Evolutionary conservation across 2,888 invertebrate species (phyloP).

Genomic region (Julus scanicus): DNA sequence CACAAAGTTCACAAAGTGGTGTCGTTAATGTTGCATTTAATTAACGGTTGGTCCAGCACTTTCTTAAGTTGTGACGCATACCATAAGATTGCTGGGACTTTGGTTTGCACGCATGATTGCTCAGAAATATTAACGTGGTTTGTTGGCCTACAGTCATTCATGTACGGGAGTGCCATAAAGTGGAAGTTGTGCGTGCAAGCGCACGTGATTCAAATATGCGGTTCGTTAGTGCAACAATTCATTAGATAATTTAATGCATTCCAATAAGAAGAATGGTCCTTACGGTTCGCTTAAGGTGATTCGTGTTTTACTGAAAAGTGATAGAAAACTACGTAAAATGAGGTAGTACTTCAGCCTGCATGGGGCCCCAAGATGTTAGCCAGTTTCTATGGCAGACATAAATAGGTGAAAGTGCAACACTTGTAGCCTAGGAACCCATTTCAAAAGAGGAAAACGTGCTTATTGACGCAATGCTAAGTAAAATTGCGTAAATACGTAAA

Average conservation of each 20-base stretch:
- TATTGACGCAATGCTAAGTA: too few relatives aligned
- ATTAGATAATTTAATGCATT: neutral
- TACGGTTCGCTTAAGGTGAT: neutral
- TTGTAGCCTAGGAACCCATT: too few relatives aligned
- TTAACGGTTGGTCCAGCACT: neutral
- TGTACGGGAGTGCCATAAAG: neutral
- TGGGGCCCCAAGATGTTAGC: too few relatives aligned
- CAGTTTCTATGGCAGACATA: too few relatives aligned
- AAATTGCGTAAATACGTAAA: too few relatives aligned
- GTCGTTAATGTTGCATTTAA: neutral
- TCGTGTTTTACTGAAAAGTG: neutral
- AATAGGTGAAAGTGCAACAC: too few relatives aligned
- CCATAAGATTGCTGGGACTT: neutral
- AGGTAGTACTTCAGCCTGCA: too few relatives aligned
- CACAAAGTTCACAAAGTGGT: neutral
- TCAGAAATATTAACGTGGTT: neutral
- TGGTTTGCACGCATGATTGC: neutral
- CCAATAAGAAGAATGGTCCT: neutral
- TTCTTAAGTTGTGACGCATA: neutral
- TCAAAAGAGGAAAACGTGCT: too few relatives aligned
- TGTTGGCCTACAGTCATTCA: neutral
- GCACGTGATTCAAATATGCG: neutral
- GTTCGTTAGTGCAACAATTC: constrained; percentile 16
- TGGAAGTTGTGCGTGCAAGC: neutral
- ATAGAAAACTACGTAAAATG: too few relatives aligned